A percentile compares a stretch with the other conserved stretches of the same genome.
These are phyloP conservation scores for Lepus townsendii DNA, from an alignment of 2,797 vertebrate species.

Conservation along the genomic window DNA sequence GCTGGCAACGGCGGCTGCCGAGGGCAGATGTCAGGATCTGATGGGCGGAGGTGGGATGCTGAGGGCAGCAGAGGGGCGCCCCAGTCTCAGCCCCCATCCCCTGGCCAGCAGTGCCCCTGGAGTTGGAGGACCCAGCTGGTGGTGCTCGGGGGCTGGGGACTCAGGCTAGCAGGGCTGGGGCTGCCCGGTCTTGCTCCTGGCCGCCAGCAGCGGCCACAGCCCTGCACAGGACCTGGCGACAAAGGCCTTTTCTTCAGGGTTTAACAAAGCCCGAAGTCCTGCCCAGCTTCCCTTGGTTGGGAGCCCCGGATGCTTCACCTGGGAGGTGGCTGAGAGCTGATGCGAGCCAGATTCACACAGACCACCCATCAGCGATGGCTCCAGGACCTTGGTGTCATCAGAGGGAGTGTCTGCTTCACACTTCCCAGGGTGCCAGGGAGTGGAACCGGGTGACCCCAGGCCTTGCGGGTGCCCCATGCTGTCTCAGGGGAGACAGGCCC, in stretches of 20 bases:
- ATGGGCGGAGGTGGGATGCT: neutral
- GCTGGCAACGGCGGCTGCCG: neutral
- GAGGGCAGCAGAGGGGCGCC: neutral
- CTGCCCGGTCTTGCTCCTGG: conserved; percentile 60
- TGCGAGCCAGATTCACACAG: conserved; percentile 86
- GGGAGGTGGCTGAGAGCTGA: conserved; percentile 87
- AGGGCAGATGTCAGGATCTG: neutral
- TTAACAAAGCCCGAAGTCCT: conserved; percentile 88
- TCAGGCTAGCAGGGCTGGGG: neutral
- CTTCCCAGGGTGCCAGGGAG: conserved; percentile 59
- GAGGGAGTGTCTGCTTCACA: conserved; percentile 81
- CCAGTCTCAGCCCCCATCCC: neutral
- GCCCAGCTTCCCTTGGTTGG: conserved; percentile 90
- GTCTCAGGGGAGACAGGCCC: neutral
- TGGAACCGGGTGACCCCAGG: conserved; percentile 26
- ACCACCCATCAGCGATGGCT: conserved; percentile 83
- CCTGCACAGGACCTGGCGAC: conserved; percentile 87
- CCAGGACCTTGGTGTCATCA: conserved; percentile 86
- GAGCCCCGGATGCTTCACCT: conserved; percentile 89
- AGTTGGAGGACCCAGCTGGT: neutral
- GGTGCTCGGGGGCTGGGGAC: neutral
- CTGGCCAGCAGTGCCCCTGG: neutral
- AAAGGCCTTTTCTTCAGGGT: conserved; percentile 90
- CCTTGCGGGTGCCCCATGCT: neutral
- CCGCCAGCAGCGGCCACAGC: conserved; percentile 87